A percentile compares a stretch with the other conserved stretches of the same genome.
Evolutionary conservation across 2,797 vertebrate genomes (phyloP).

Genomic region (Naso thynnoides): DNA sequence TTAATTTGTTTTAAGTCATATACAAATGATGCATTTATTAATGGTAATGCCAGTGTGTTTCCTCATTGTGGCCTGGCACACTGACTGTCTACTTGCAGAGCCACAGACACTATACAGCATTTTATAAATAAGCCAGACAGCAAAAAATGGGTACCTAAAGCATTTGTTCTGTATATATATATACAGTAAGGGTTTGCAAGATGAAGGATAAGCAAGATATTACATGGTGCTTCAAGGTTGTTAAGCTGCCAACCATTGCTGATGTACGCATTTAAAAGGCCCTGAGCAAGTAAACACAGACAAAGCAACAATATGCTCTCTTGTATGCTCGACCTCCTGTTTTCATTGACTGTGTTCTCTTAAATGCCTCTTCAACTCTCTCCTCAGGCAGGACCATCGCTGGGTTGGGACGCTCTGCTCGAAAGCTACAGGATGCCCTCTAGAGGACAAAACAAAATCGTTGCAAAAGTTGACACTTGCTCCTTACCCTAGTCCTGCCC

Average conservation of each 20-base stretch:
- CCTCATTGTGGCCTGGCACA: background rate
- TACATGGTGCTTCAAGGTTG: background rate
- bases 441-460: conserved; percentile 41
- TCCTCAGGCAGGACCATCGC: background rate
- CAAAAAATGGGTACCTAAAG: background rate
- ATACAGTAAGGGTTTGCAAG: background rate
- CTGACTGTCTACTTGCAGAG: background rate
- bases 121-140: background rate
- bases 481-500: conserved; percentile 15
- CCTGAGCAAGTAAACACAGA: conserved; percentile 3
- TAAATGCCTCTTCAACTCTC: background rate
- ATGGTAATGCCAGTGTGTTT: background rate
- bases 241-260: too few species aligned
- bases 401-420: background rate
- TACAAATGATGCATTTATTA: background rate
- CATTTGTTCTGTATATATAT: background rate
- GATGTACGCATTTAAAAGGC: background rate
- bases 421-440: conserved; percentile 56
- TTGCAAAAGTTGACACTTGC: conserved; percentile 28
- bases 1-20: background rate
- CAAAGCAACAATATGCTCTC: background rate
- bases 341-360: conserved; percentile 5
- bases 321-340: conserved; percentile 11
- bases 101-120: background rate
- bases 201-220: conserved; percentile 5